These are phyloP conservation scores for Otolemur crassicaudatus DNA, from an alignment of 2,797 vertebrate genomes.

Conservation along the genomic window DNA sequence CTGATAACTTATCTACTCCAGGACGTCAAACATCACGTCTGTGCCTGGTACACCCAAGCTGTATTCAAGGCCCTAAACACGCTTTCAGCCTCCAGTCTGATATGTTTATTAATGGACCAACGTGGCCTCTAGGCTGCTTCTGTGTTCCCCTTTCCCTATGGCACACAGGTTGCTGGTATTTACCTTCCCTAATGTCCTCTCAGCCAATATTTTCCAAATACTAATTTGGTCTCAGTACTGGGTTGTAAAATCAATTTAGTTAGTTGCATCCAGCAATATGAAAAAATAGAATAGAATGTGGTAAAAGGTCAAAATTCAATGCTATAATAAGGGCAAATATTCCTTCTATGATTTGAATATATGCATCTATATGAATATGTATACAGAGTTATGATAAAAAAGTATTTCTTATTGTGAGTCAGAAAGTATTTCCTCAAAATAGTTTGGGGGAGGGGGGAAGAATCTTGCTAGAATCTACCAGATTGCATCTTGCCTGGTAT, in stretches of 20 bases:
- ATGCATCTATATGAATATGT: background rate
- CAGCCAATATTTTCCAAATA: background rate
- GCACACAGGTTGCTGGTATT: background rate
- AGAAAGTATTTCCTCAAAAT: background rate
- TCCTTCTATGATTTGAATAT: background rate
- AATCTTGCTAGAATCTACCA: background rate
- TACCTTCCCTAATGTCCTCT: background rate
- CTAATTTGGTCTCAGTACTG: background rate
- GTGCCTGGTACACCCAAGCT: background rate
- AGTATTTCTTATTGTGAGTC: background rate
- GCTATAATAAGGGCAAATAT: background rate
- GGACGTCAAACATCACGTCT: background rate
- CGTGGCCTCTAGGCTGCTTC: background rate
- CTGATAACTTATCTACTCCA: background rate
- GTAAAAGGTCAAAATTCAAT: background rate
- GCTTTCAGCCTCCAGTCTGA: background rate
- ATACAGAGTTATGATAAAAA: background rate
- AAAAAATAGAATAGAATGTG: background rate
- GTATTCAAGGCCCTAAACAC: background rate
- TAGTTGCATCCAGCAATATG: background rate
- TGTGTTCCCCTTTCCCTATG: background rate
- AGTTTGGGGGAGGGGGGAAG: background rate
- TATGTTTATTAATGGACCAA: background rate
- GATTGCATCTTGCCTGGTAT: background rate
- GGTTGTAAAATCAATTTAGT: background rate